phyloP scores from a whole-genome alignment of 1,140 invertebrate genomes.

The Hermetia illucens region DNA sequence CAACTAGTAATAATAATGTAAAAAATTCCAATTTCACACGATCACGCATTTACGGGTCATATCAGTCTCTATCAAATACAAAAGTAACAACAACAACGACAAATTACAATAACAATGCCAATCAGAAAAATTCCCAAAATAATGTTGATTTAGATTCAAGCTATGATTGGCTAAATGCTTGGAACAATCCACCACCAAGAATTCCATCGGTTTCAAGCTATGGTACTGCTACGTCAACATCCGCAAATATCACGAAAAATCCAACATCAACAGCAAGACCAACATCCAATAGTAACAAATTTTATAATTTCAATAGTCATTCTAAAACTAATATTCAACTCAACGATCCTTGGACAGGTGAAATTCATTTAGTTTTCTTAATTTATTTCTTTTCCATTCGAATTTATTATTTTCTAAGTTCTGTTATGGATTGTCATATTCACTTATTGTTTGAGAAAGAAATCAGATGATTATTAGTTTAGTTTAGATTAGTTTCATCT shows the following conservation, averaged over 20 bases:
- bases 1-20: slow-evolving; percentile 1
- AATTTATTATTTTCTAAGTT: too few species aligned
- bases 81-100: not conserved
- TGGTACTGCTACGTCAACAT: not conserved
- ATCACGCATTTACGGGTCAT: slow-evolving; percentile 6
- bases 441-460: too few species aligned
- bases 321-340: not conserved
- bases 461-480: too few species aligned
- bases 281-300: not conserved
- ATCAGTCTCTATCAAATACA: slow-evolving; percentile 2
- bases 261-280: not conserved
- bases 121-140: slow-evolving; percentile 1
- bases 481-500: too few species aligned
- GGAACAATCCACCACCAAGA: slow-evolving; percentile 3
- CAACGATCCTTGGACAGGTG: slow-evolving; percentile 35
- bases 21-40: slow-evolving; percentile 2
- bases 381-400: slow-evolving; percentile 9
- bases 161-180: slow-evolving; percentile 6
- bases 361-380: slow-evolving; percentile 25
- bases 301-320: slow-evolving; percentile 5
- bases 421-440: too few species aligned
- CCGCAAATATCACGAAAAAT: not conserved
- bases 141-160: not conserved
- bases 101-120: not conserved
- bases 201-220: too few species aligned